phyloP scores from a whole-genome alignment of 2,888 invertebrate genomes.

The Meiosimyza platycephala region DNA sequence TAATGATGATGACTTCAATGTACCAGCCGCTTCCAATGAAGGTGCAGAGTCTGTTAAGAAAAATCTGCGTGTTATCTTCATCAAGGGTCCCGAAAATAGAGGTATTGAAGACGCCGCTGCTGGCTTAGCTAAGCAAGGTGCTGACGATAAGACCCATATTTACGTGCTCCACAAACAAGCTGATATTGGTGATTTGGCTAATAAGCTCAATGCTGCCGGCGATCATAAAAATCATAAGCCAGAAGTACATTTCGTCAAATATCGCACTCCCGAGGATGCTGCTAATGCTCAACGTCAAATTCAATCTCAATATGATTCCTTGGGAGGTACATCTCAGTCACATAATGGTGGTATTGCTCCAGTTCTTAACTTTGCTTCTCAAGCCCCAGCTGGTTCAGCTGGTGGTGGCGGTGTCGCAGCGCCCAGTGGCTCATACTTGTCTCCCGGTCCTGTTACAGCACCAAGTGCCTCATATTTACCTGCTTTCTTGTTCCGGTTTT shows the following conservation, averaged over 20 bases:
- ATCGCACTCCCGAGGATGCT: too few relatives aligned
- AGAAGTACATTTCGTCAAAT: too few relatives aligned
- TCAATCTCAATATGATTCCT: background rate
- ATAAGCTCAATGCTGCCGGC: constrained; percentile 50
- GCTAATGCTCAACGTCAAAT: too few relatives aligned
- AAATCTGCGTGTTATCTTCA: constrained; percentile 61
- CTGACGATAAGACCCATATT: constrained; percentile 59
- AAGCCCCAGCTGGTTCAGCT: constrained; percentile 47
- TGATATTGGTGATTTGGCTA: constrained; percentile 56
- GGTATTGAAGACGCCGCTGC: constrained; percentile 60
- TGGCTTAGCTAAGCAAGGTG: constrained; percentile 55
- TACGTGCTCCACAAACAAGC: constrained; percentile 51
- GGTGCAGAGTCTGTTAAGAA: constrained; percentile 42
- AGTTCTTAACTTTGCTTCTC: constrained; percentile 59
- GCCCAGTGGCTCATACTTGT: constrained; percentile 37
- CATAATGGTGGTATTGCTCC: constrained; percentile 59
- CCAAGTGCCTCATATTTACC: constrained; percentile 35
- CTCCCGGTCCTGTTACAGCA: background rate
- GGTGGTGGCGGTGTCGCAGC: constrained; percentile 7
- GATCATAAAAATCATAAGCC: constrained; percentile 25
- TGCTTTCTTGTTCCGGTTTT: constrained; percentile 11
- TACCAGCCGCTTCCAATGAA: constrained; percentile 46
- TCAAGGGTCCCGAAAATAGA: constrained; percentile 48
- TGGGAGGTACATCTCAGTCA: constrained; percentile 52
- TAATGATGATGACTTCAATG: constrained; percentile 55